Percentiles rank a stretch among this genome's conserved stretches.
Conservation (phyloP, 2,797 vertebrate genomes). For the Pitangus sulphuratus region DNA sequence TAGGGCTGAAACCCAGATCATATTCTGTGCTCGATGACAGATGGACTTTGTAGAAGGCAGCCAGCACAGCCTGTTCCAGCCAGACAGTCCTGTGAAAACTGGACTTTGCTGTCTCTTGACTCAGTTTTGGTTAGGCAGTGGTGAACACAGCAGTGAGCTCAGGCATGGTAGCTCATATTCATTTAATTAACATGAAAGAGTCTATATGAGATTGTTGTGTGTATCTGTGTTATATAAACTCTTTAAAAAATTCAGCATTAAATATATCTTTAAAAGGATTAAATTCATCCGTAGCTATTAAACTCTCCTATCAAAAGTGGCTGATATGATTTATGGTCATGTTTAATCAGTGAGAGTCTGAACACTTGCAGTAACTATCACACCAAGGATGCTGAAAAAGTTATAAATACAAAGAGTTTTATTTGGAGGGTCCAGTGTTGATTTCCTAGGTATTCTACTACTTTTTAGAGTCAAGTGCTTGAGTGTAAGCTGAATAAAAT, state of each 20-base stretch:
- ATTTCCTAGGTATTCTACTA: not conserved
- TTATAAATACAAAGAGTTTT: not conserved
- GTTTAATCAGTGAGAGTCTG: not conserved
- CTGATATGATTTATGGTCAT: not conserved
- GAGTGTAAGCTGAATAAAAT: not conserved
- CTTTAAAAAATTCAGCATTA: fast-evolving
- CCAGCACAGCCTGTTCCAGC: not conserved
- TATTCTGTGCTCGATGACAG: not conserved
- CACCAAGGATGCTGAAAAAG: not conserved
- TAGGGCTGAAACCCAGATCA: not conserved
- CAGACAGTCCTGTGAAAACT: not conserved
- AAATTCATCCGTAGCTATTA: not conserved
- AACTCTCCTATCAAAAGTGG: not conserved
- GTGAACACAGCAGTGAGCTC: not conserved
- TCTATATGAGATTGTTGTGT: not conserved
- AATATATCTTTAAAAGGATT: not conserved
- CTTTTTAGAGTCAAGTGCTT: not conserved
- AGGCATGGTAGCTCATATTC: not conserved
- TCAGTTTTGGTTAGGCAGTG: not conserved
- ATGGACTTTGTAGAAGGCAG: not conserved
- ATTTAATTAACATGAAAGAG: not conserved
- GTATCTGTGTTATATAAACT: not conserved
- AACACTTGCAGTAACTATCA: not conserved
- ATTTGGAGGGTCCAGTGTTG: not conserved
- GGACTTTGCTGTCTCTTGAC: not conserved